phyloP scores from a whole-genome alignment of 1,140 invertebrate species.

The Lutraria rhynchaena region DNA sequence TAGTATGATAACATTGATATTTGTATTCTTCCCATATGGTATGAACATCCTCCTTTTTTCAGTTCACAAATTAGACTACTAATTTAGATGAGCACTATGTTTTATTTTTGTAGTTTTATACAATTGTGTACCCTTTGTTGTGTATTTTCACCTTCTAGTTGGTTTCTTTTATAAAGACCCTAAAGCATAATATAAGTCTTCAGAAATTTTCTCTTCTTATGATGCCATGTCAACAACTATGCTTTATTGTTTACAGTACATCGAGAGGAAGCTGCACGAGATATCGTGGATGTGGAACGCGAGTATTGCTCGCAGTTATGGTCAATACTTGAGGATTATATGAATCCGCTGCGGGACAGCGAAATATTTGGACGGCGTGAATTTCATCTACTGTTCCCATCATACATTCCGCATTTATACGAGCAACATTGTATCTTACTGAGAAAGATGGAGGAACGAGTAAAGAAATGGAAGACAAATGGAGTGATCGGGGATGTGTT shows the following conservation, averaged over 20 bases:
- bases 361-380: slow-evolving; percentile 77
- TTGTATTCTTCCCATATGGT: too few species aligned
- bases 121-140: too few species aligned
- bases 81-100: too few species aligned
- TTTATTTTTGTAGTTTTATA: too few species aligned
- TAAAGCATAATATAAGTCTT: too few species aligned
- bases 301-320: slow-evolving; percentile 82
- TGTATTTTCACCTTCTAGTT: too few species aligned
- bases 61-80: too few species aligned
- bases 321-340: slow-evolving; percentile 80
- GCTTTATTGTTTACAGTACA: slow-evolving; percentile 66
- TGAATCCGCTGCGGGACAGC: slow-evolving; percentile 77
- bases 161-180: too few species aligned
- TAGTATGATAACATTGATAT: too few species aligned
- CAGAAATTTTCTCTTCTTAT: too few species aligned
- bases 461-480: slow-evolving; percentile 75
- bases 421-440: slow-evolving; percentile 81
- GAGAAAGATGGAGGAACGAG: slow-evolving; percentile 79
- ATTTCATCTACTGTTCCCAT: slow-evolving; percentile 79
- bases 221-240: too few species aligned
- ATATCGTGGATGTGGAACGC: slow-evolving; percentile 81
- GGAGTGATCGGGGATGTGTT: slow-evolving; percentile 70
- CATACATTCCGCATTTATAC: slow-evolving; percentile 80
- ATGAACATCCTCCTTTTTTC: too few species aligned
- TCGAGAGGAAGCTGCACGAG: slow-evolving; percentile 76